A percentile compares a stretch with the other conserved stretches of the same genome.
These are phyloP conservation scores for Monomorium pharaonis DNA, from an alignment of 1,140 invertebrate species.

Conservation along the genomic window DNA sequence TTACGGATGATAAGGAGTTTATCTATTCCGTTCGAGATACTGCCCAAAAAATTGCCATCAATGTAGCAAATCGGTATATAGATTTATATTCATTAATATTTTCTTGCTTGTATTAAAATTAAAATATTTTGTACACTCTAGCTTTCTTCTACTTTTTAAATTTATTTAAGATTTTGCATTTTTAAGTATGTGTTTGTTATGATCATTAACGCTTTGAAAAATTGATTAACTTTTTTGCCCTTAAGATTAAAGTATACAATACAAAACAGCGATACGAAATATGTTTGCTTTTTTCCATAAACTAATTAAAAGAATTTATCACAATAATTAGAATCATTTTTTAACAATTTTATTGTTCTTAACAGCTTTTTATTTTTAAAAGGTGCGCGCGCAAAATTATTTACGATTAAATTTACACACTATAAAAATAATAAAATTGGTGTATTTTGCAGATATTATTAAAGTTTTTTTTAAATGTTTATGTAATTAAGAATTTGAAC, in stretches of 20 bases:
- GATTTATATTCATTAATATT: background rate
- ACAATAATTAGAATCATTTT: too few relatives aligned
- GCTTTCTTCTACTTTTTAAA: background rate
- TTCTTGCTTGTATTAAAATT: background rate
- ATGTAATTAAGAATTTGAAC: background rate
- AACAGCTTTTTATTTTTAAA: too few relatives aligned
- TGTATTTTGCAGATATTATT: background rate
- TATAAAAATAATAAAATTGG: background rate
- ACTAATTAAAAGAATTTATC: too few relatives aligned
- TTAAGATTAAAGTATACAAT: background rate
- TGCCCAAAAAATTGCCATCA: slow-evolving; percentile 86
- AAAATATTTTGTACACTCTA: background rate
- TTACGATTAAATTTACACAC: too few relatives aligned
- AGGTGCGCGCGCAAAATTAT: too few relatives aligned
- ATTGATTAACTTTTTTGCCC: background rate
- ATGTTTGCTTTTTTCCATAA: too few relatives aligned
- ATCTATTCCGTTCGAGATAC: slow-evolving; percentile 85
- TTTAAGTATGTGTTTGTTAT: background rate
- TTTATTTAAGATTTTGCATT: background rate
- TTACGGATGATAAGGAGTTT: slow-evolving; percentile 86
- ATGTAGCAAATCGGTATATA: slow-evolving; percentile 86
- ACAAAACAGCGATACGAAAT: background rate
- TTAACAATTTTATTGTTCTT: too few relatives aligned
- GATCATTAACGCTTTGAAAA: background rate
- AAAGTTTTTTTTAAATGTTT: background rate